phyloP scores from a whole-genome alignment of 2,888 invertebrate genomes.

The Phasia obesa region DNA sequence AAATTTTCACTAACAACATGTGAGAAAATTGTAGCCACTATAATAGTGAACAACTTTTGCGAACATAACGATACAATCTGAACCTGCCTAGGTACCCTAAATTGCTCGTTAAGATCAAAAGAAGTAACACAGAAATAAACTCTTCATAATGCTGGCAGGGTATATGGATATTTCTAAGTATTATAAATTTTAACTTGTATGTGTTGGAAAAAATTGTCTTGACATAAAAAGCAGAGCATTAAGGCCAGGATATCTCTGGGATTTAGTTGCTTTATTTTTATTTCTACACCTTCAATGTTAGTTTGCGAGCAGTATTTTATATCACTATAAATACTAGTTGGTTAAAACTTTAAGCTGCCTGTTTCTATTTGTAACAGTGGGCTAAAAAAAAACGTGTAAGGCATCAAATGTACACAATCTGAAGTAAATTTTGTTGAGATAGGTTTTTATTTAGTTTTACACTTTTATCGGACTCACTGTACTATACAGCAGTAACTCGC shows the following conservation, averaged over 20 bases:
- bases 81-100: too few relatives aligned
- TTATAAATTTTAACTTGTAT: background rate
- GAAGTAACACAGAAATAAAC: too few relatives aligned
- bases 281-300: conserved; percentile 74
- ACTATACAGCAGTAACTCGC: conserved; percentile 13
- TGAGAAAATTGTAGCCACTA: too few relatives aligned
- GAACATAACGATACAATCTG: too few relatives aligned
- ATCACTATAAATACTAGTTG: conserved; percentile 43
- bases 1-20: too few relatives aligned
- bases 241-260: conserved; percentile 79
- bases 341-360: conserved; percentile 52
- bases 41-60: too few relatives aligned
- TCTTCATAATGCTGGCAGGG: too few relatives aligned
- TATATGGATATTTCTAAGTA: too few relatives aligned
- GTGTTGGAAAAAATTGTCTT: background rate
- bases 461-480: conserved; percentile 14
- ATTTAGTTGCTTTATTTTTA: conserved; percentile 73
- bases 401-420: background rate
- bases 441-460: background rate
- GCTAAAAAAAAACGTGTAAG: background rate
- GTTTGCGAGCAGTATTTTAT: conserved; percentile 41
- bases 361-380: conserved; percentile 19
- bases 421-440: background rate
- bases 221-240: conserved; percentile 74
- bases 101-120: too few relatives aligned